These are phyloP conservation scores for Falco rusticolus DNA, from an alignment of 2,797 vertebrate species.

Conservation along the genomic window DNA sequence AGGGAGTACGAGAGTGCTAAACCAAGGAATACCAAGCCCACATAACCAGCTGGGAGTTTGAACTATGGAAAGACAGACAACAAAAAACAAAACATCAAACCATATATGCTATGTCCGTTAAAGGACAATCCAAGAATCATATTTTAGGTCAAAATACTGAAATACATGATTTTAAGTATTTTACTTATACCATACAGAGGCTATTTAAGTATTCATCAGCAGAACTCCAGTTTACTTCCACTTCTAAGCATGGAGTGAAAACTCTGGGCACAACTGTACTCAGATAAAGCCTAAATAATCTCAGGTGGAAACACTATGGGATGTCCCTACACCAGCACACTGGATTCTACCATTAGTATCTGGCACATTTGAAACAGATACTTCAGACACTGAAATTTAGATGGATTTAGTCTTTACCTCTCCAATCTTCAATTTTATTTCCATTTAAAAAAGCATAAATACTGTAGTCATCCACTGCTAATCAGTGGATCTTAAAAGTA, in stretches of 20 bases:
- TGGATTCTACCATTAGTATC: not conserved
- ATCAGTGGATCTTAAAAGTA: not conserved
- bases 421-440: not conserved
- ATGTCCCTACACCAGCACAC: not conserved
- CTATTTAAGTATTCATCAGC: not conserved
- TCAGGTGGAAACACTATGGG: not conserved
- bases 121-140: not conserved
- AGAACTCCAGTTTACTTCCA: not conserved
- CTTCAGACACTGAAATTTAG: not conserved
- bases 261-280: not conserved
- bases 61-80: conserved; percentile 76
- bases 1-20: conserved; percentile 87
- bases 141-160: not conserved
- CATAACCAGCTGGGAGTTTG: conserved; percentile 82
- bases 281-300: not conserved
- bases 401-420: not conserved
- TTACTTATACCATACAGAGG: not conserved
- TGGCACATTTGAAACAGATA: not conserved
- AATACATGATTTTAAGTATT: not conserved
- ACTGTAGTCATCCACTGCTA: not conserved
- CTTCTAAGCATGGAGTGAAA: not conserved
- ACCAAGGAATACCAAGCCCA: conserved; percentile 92
- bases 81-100: not conserved
- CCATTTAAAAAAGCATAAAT: not conserved
- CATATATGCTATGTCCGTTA: not conserved